Evolutionary conservation across 2,113 vertebrate species (phyloP).

Genomic region (Genyomyrus donnyi): DNA sequence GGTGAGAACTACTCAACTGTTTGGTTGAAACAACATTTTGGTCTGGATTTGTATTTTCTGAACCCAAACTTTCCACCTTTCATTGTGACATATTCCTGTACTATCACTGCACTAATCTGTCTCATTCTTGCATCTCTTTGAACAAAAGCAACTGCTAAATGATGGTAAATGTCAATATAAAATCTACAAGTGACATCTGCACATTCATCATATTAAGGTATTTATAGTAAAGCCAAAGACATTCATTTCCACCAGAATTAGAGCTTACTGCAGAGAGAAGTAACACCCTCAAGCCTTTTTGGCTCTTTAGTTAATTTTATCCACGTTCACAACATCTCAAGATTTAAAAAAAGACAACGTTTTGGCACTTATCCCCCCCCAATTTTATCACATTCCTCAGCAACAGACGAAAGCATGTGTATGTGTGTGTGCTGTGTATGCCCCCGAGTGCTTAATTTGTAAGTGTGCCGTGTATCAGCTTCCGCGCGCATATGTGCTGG

Average conservation of each 20-base stretch:
- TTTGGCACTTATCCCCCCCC: background rate
- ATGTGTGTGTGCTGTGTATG: constrained; percentile 6
- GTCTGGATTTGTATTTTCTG: background rate
- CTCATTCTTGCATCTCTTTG: background rate
- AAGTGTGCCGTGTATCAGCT: background rate
- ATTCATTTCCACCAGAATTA: background rate
- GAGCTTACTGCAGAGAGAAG: background rate
- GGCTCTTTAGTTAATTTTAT: constrained; percentile 37
- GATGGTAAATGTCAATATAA: background rate
- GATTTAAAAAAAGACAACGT: background rate
- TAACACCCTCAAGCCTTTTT: constrained; percentile 9
- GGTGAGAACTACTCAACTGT: background rate
- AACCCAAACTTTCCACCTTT: background rate
- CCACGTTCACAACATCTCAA: constrained; percentile 29
- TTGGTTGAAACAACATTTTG: background rate
- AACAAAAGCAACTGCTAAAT: background rate
- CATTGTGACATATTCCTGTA: background rate
- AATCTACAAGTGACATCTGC: constrained; percentile 5
- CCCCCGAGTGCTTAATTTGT: constrained; percentile 31
- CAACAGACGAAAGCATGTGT: constrained; percentile 37
- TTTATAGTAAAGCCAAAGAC: background rate
- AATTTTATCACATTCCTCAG: constrained; percentile 20
- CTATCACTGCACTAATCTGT: background rate
- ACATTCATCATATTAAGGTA: constrained; percentile 18
- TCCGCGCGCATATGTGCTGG: constrained; percentile 1